These are phyloP conservation scores for Nyctereutes procyonoides DNA, from an alignment of 2,113 vertebrate genomes.

Conservation along the genomic window DNA sequence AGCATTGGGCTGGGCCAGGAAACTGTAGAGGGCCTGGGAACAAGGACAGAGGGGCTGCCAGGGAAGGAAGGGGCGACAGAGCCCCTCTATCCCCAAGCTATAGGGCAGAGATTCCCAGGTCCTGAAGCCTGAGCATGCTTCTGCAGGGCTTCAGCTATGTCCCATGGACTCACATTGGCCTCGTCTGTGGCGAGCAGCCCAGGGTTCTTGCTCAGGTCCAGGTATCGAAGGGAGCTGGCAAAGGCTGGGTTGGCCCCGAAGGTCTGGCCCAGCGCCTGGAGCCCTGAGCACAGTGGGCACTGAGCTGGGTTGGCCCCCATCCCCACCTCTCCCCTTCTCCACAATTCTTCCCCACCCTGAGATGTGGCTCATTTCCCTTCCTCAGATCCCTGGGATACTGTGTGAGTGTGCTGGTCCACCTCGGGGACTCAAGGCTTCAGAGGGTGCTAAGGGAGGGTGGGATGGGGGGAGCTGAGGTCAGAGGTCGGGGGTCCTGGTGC, in stretches of 20 bases:
- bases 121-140: neutral
- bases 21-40: conserved; percentile 92
- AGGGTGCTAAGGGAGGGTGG: neutral
- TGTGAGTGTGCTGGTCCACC: neutral
- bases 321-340: neutral
- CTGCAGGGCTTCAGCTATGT: neutral
- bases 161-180: conserved; percentile 88
- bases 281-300: conserved; percentile 86
- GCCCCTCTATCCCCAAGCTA: neutral
- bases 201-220: conserved; percentile 94
- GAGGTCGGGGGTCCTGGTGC: neutral
- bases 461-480: neutral
- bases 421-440: neutral
- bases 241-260: conserved; percentile 93
- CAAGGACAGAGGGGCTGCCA: neutral
- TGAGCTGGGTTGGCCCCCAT: conserved; percentile 68
- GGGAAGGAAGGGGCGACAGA: neutral
- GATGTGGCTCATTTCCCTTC: neutral
- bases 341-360: neutral
- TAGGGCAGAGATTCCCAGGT: neutral
- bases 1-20: conserved; percentile 94
- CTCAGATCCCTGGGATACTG: neutral
- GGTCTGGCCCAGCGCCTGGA: conserved; percentile 93
- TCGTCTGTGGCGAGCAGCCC: conserved; percentile 93
- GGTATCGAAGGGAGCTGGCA: conserved; percentile 92